Evolutionary conservation across 2,888 invertebrate genomes (phyloP).

Genomic region (Ryuthela nishihirai): DNA sequence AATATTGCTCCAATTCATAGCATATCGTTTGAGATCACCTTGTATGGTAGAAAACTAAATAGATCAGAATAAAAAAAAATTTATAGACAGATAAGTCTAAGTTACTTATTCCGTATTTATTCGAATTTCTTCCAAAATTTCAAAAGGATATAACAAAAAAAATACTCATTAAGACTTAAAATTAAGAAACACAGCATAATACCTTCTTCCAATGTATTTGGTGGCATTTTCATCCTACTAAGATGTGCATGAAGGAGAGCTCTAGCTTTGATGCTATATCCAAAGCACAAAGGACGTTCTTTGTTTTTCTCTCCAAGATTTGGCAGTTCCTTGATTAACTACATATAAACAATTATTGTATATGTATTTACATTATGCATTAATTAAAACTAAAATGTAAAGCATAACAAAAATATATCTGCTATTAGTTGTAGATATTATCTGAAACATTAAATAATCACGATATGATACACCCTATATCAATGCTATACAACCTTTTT

Average conservation of each 20-base stretch:
- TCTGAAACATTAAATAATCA: too few relatives aligned
- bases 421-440: too few relatives aligned
- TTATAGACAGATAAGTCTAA: background rate
- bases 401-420: background rate
- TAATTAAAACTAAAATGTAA: background rate
- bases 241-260: slow-evolving; percentile 95
- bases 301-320: slow-evolving; percentile 95
- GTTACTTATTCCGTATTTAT: background rate
- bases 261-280: slow-evolving; percentile 81
- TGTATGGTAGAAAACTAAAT: too few relatives aligned
- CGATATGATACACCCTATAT: too few relatives aligned
- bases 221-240: slow-evolving; percentile 72
- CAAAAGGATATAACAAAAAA: slow-evolving; percentile 2
- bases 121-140: background rate
- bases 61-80: too few relatives aligned
- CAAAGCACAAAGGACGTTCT: slow-evolving; percentile 85
- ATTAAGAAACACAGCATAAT: slow-evolving; percentile 51
- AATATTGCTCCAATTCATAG: too few relatives aligned
- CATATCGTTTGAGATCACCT: too few relatives aligned
- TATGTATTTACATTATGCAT: background rate
- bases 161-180: background rate
- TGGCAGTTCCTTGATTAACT: slow-evolving; percentile 85
- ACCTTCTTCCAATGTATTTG: slow-evolving; percentile 76
- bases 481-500: too few relatives aligned
- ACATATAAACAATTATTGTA: slow-evolving; percentile 45